These are phyloP conservation scores for Thermophis baileyi DNA, from an alignment of 2,113 vertebrate genomes.

Conservation along the genomic window DNA sequence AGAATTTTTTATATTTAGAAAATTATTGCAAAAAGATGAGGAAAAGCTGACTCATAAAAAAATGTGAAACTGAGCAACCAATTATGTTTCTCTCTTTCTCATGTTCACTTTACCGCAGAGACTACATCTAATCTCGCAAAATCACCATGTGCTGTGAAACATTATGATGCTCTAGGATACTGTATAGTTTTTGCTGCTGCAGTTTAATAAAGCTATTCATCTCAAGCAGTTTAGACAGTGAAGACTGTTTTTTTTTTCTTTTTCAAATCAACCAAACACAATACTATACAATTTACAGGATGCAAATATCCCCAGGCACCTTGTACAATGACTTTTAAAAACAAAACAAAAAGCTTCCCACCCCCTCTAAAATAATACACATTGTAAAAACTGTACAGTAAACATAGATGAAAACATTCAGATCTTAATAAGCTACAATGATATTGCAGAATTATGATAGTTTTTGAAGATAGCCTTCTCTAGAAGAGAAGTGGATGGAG, in stretches of 20 bases:
- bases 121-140: background rate
- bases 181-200: background rate
- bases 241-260: constrained; percentile 26
- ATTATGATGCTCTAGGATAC: background rate
- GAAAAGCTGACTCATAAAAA: background rate
- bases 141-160: background rate
- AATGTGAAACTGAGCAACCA: too few relatives aligned
- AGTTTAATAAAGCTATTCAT: background rate
- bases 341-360: constrained; percentile 18
- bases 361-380: constrained; percentile 27
- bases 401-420: constrained; percentile 38
- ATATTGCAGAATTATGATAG: background rate
- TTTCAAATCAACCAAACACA: constrained; percentile 58
- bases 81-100: background rate
- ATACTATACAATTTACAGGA: constrained; percentile 69
- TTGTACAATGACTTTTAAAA: constrained; percentile 63
- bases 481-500: background rate
- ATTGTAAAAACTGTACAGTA: constrained; percentile 11
- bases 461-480: background rate
- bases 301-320: constrained; percentile 67
- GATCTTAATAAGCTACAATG: constrained; percentile 8
- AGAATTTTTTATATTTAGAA: background rate
- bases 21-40: background rate
- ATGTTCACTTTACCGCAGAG: background rate
- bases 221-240: constrained; percentile 9